Base-by-base conservation (phyloP, 2,113 vertebrate species). In the Orcinus orca region DNA sequence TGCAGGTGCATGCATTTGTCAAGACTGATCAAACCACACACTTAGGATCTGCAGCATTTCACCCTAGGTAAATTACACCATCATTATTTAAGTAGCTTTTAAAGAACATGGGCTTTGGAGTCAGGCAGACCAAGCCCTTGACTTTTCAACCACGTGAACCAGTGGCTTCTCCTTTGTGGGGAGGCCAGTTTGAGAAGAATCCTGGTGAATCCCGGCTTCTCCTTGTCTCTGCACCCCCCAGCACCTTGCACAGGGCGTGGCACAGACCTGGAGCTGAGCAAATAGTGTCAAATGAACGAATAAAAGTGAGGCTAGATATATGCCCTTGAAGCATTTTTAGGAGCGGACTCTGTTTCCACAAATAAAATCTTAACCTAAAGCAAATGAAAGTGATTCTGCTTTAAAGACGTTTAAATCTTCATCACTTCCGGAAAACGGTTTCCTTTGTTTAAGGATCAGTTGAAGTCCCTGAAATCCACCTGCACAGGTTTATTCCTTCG, bases 201-300 rank as follows among this genome's bases (percentile, higher is more conserved):
- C 31, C 26, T 3, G 23, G 15, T 13, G n/a, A 53, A 38, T 0
- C 2, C 21, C 2, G 0, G 79, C 71, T 25, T 60, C 41, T 47
- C 62, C 25, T 17, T 0, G 0, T 8, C 47, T 80, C 47, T 14
- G 47, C 7, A 3, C 0, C 6, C 3, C 2, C 33, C 33, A 11
- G 81, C 71, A 6, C 31, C 20, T 25, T 6, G 1, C 53, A 13
- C 50, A 15, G 31, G 31, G 29, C 0, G 2, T 5, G 18, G 33
- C 58, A 3, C 14, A 11, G 25, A 36, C 17, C 26, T 0, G 0
- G 73, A 33, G 33, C 29, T 38, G 31, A 17, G 58, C 29, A 33
- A 26, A 74, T 0, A 8, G 36, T 11, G 13, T 38, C 44, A 26
- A 36, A 38, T 6, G 44, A 14, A 17, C 25, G 76, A 47, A 8